Percentiles rank a stretch among this genome's conserved stretches.
phyloP scores from a whole-genome alignment of 1,140 invertebrate genomes.

The Varroa destructor region DNA sequence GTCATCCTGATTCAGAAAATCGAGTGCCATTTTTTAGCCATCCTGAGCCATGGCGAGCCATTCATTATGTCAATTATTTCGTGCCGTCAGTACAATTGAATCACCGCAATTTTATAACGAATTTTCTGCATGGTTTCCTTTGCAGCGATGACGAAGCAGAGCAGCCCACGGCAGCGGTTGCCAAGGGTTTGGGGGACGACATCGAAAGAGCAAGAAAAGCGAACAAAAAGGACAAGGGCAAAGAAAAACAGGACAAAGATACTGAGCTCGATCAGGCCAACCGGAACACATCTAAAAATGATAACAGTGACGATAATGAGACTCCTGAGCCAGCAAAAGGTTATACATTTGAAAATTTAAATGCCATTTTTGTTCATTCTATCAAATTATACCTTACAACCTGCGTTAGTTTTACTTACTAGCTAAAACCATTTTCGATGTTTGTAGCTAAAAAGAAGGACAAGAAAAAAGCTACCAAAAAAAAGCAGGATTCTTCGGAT shows the following conservation, averaged over 20 bases:
- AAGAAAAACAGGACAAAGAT: no score
- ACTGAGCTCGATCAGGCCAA: no score
- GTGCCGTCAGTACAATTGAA: no score
- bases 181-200: not conserved
- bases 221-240: no score
- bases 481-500: not conserved
- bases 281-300: no score
- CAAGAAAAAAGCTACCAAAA: conserved; percentile 29
- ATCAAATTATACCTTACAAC: not conserved
- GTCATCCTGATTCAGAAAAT: no score
- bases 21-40: no score
- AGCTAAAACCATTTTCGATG: not conserved
- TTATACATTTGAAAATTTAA: not conserved
- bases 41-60: no score
- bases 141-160: conserved; percentile 11
- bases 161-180: conserved; percentile 1
- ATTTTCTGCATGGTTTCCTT: no score
- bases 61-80: no score
- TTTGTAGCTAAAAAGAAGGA: conserved; percentile 9
- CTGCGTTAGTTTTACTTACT: not conserved
- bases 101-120: no score
- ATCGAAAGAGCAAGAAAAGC: not conserved
- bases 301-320: not conserved
- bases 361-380: not conserved
- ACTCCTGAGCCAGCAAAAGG: conserved; percentile 1